Base-by-base conservation (phyloP, 2,113 vertebrate species). In the Pygoscelis adeliae region DNA sequence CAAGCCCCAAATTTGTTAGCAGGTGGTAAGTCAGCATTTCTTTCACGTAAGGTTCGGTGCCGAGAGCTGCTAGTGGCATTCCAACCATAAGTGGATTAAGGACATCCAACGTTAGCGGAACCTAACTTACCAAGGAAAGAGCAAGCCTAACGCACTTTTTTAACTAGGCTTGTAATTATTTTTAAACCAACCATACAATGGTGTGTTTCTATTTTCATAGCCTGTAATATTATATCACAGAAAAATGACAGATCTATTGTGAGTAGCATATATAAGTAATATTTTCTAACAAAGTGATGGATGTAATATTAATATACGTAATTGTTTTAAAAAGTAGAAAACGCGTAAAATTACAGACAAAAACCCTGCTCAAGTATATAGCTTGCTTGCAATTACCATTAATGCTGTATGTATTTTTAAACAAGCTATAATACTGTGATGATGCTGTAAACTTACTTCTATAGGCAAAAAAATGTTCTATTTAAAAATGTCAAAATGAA, bases 351-450 rank as follows among this genome's bases (percentile, higher is more conserved):
- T 61, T 15, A 79, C 66, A 91, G 88, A 63, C 53, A 66, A 83
- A 58, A 53, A 7, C 90, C 83, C 71, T 95, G 96, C 92, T 96
- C 86, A 81, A 97, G 65, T 90, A 73, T 87, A 83, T 40, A 92
- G 73, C 94, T 97, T 94, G 96, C 98, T 95, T 97, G 95, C 96
- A 96, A 80, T 74, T 90, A 52, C 80, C 93, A 86, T 82, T 94
- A 34, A 52, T 63, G 91, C 93, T 94, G 76, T 97, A 21, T 95
- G 94, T 95, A 95, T 95, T 96, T 97, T 96, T 95, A 92, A 96
- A 95, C 83, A 58, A 97, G 95, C 94, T 97, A 50, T 84, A 80
- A 92, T 96, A 76, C 96, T 91, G 95, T 97, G 91, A 94, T 96
- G 96, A 94, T 93, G 90, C 76, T 96, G 79, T 97, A 89, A 89